Evolutionary conservation across 2,888 invertebrate genomes (phyloP), one percentile per base, ranked within the genome.

Genomic region (Ochropacha duplaris): DNA sequence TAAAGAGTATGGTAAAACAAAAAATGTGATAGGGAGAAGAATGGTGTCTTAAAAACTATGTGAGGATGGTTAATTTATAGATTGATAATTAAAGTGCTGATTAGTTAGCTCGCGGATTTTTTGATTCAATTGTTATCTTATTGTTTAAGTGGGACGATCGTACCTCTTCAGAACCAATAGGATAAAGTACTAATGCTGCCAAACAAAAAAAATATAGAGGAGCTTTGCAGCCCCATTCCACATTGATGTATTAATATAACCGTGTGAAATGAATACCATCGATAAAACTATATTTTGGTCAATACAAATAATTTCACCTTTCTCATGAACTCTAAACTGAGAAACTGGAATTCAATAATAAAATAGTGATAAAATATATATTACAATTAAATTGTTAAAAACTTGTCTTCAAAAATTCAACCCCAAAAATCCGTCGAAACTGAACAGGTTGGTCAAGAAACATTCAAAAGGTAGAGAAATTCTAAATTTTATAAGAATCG

Each of bases 361-460:
- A 28, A 56, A 57, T 28, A 57, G 60, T 61, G 60, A 64, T 68
- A 65, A 62, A 67, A 68, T 66, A 65, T 61, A 68, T 69, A 70
- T 80, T 60, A 62, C 49, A 59, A 65, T 60, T 24, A 57, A 60
- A 72, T 66, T 71, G 66, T 71, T 58, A 60, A 56, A 72, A 81
- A 79, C 82, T 66, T 52, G 74, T 78, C 69, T 71, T 68, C 49
- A 71, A 0, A 77, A 68, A 54, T 58, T 56, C 50, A 57, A 70
- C 69, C 72, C 67, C 54, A 65, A 58, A 19, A 26, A 60, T 64
- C 59, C 57, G 56, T 60, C 51, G 55, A 58, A 54, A 65, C 44
- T 65, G 68, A 78, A 85, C 85, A 81, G 80, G 87, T 86, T 78
- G 69, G 65, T 69, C 66, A 64, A 75, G 75, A 72, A 72, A 62